A percentile compares a stretch with the other conserved stretches of the same genome.
Conservation (phyloP, 2,888 invertebrate species). For the Cosmorhoe ocellata region DNA sequence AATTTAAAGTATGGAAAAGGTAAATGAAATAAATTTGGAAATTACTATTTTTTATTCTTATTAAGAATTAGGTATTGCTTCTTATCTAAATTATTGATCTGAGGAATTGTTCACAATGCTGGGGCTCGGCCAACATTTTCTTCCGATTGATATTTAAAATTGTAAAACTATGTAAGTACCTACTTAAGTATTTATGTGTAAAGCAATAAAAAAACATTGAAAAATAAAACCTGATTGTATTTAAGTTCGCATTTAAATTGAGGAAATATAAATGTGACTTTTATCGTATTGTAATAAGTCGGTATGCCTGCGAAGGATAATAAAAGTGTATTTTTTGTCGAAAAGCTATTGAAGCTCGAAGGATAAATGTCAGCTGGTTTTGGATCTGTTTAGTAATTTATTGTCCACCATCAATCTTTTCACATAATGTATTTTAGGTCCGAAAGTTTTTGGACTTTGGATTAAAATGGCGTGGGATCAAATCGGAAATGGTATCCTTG, state of each 20-base stretch:
- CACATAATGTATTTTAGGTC: not conserved
- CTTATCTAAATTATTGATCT: too few species aligned
- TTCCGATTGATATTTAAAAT: too few species aligned
- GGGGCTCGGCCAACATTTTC: too few species aligned
- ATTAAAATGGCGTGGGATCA: slow-evolving; percentile 8
- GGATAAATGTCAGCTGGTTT: slow-evolving; percentile 41
- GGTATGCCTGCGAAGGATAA: slow-evolving; percentile 38
- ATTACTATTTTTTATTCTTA: too few species aligned
- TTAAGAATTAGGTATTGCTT: too few species aligned
- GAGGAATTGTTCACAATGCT: too few species aligned
- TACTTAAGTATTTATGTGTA: too few species aligned
- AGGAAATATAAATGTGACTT: slow-evolving; percentile 39
- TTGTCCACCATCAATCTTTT: slow-evolving; percentile 34
- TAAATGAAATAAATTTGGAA: too few species aligned
- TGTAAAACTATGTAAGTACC: too few species aligned
- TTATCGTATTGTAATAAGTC: slow-evolving; percentile 44
- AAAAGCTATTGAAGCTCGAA: slow-evolving; percentile 32
- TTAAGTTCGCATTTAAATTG: slow-evolving; percentile 18
- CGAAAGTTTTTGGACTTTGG: not conserved
- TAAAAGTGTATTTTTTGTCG: slow-evolving; percentile 40
- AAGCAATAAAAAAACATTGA: too few species aligned
- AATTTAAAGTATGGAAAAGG: too few species aligned
- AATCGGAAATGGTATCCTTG: not conserved
- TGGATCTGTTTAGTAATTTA: slow-evolving; percentile 45
- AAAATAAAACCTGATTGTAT: too few species aligned